These are phyloP conservation scores for Chionoecetes opilio DNA, from an alignment of 1,140 invertebrate species.

Conservation along the genomic window DNA sequence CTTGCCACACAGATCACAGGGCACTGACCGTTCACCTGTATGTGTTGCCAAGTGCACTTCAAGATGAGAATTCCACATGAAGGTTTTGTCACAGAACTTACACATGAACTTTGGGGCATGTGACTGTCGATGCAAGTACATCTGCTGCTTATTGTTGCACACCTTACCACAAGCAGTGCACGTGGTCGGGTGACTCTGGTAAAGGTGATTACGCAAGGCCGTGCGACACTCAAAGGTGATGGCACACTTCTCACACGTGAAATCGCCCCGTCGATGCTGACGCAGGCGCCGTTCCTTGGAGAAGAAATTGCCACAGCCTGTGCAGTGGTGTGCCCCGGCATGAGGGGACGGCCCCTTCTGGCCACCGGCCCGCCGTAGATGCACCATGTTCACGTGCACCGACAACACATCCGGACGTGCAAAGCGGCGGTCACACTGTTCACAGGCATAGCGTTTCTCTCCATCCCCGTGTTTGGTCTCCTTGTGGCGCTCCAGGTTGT, in stretches of 20 bases:
- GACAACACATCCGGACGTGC: conserved; percentile 69
- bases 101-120: conserved; percentile 70
- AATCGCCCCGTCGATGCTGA: conserved; percentile 63
- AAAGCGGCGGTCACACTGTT: conserved; percentile 66
- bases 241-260: conserved; percentile 59
- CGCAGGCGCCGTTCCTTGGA: conserved; percentile 65
- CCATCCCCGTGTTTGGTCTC: conserved; percentile 71
- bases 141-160: conserved; percentile 73
- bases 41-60: conserved; percentile 71
- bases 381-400: conserved; percentile 71
- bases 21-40: conserved; percentile 62
- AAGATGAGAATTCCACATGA: conserved; percentile 70
- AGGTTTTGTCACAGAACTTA: conserved; percentile 68
- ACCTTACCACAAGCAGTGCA: conserved; percentile 73
- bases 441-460: conserved; percentile 67
- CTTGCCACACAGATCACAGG: conserved; percentile 70
- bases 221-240: conserved; percentile 71
- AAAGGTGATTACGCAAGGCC: conserved; percentile 67
- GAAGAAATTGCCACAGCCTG: conserved; percentile 72
- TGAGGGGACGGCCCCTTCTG: conserved; percentile 59
- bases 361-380: conserved; percentile 50
- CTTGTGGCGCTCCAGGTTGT: conserved; percentile 71
- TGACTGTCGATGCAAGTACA: conserved; percentile 70
- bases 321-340: conserved; percentile 63
- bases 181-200: conserved; percentile 67